phyloP scores from a whole-genome alignment of 2,113 vertebrate genomes.

The Rhinopomastus cyanomelas region DNA sequence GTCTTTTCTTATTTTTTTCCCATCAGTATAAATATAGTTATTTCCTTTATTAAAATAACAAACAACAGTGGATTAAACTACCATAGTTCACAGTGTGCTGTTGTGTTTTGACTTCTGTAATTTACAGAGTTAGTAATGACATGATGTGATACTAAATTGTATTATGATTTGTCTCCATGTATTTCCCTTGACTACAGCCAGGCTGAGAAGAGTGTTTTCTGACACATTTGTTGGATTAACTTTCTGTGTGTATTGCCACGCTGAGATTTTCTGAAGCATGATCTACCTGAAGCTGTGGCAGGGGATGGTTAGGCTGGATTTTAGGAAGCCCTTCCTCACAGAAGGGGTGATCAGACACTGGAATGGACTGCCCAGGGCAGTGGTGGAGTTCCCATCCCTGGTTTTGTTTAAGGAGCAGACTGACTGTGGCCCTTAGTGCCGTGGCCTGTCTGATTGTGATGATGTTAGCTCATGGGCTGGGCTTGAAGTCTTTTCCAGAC shows the following conservation, averaged over 20 bases:
- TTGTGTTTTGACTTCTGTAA: background rate
- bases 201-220: background rate
- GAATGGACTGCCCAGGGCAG: no score
- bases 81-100: background rate
- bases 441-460: no score
- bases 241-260: background rate
- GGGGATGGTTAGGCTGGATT: no score
- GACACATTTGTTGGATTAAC: background rate
- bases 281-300: no score
- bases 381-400: no score
- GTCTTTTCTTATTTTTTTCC: background rate
- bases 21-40: background rate
- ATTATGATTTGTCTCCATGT: background rate
- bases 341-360: no score
- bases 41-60: background rate
- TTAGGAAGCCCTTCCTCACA: no score
- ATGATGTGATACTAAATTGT: background rate
- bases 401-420: no score
- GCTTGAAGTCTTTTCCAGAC: no score
- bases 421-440: no score
- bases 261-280: background rate
- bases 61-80: background rate
- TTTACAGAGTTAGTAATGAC: background rate
- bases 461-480: no score
- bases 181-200: background rate